Conservation (phyloP, 2,888 invertebrate genomes). For the Andrena marginata region DNA sequence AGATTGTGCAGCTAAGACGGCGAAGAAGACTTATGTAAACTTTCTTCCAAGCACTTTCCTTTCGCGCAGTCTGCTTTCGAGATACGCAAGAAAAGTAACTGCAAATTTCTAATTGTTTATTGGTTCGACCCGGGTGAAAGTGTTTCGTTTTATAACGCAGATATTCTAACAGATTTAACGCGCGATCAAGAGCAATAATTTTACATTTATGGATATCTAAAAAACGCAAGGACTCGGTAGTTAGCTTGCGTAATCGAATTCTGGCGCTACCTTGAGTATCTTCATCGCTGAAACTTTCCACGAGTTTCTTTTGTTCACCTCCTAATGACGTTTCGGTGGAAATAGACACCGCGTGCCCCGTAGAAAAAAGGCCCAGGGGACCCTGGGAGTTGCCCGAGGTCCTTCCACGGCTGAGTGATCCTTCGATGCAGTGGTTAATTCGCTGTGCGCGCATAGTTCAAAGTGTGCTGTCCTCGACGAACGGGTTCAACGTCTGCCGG, state of each 20-base stretch:
- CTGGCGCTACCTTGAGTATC: neutral
- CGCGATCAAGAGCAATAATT: constrained; percentile 5
- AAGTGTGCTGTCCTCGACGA: constrained; percentile 77
- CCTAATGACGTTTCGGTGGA: neutral
- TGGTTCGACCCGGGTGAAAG: constrained; percentile 35
- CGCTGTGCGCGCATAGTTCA: constrained; percentile 67
- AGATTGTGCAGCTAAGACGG: neutral
- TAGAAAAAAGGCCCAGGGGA: neutral
- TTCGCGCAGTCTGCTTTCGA: constrained; percentile 36
- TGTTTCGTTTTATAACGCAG: constrained; percentile 1
- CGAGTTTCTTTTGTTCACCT: neutral
- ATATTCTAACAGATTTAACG: constrained; percentile 26
- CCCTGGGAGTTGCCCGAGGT: neutral
- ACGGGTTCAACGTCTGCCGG: constrained; percentile 76
- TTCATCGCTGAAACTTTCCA: constrained; percentile 6
- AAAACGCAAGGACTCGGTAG: too few relatives aligned
- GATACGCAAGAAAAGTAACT: constrained; percentile 35
- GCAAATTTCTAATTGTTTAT: constrained; percentile 52
- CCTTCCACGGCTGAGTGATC: constrained; percentile 54
- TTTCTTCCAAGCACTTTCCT: constrained; percentile 12
- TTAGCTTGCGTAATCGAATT: neutral
- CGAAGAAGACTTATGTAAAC: neutral
- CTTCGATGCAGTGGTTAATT: constrained; percentile 55
- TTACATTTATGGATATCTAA: neutral
- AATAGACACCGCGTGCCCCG: constrained; percentile 4